phyloP scores from a whole-genome alignment of 53 echinoderm and acorn worm genomes.

The Holothuria leucospilota region DNA sequence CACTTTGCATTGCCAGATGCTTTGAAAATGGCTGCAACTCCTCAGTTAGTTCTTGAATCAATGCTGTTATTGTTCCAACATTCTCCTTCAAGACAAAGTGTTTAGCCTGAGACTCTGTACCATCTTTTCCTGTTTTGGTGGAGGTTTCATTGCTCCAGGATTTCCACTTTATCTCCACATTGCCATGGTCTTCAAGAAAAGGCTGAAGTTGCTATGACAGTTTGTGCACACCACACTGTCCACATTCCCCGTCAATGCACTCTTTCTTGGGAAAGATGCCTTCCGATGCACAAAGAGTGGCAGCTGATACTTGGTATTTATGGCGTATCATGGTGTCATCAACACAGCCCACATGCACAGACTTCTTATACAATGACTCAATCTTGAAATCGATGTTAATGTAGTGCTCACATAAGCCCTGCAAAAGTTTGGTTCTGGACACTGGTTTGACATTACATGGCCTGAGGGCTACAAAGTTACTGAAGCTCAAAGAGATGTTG shows the following conservation, averaged over 20 bases:
- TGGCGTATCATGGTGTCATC: constrained; percentile 7
- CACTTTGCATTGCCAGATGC: constrained; percentile 28
- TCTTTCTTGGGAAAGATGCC: constrained; percentile 48
- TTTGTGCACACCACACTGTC: constrained; percentile 33
- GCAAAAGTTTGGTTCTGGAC: too few species aligned
- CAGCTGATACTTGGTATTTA: constrained; percentile 20
- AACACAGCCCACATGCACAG: background rate
- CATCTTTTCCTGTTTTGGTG: too few species aligned
- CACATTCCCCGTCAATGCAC: constrained; percentile 18
- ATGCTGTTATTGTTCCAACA: too few species aligned
- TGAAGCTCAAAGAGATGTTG: too few species aligned
- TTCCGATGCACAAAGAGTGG: constrained; percentile 15
- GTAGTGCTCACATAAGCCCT: constrained; percentile 28
- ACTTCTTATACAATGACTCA: background rate
- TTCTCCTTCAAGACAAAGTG: too few species aligned
- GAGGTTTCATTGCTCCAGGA: too few species aligned
- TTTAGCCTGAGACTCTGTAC: too few species aligned
- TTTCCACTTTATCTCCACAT: too few species aligned
- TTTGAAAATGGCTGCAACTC: constrained; percentile 24
- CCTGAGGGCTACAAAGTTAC: too few species aligned
- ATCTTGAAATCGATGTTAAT: constrained; percentile 24
- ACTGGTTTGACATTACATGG: too few species aligned
- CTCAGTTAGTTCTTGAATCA: constrained; percentile 25
- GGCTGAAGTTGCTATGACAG: too few species aligned
- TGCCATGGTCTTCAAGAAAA: too few species aligned